These are phyloP conservation scores for Tenthredo livida DNA, from an alignment of 2,888 invertebrate genomes.

Conservation along the genomic window DNA sequence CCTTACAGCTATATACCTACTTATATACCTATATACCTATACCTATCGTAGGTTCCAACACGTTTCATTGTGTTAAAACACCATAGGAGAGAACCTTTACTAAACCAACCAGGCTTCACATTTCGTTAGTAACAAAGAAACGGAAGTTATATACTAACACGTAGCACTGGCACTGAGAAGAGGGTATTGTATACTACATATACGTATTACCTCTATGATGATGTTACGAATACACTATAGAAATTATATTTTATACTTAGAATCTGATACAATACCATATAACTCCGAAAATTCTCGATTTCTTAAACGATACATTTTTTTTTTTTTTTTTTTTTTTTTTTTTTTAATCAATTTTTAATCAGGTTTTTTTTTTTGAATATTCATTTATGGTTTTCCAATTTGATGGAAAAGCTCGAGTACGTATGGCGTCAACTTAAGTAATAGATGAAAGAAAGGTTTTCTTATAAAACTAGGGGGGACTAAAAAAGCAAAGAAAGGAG, in stretches of 20 bases:
- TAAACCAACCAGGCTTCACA: conserved; percentile 12
- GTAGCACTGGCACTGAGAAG: not conserved
- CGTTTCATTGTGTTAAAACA: conserved; percentile 7
- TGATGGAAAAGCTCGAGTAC: no score
- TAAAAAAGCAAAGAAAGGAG: not conserved
- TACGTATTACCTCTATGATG: not conserved
- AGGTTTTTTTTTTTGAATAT: no score
- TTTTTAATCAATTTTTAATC: no score
- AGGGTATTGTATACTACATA: not conserved
- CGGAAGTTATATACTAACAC: conserved; percentile 20
- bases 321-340: not conserved
- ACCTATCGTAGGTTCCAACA: no score
- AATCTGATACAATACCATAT: not conserved
- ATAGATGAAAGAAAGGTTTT: not conserved
- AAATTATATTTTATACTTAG: not conserved
- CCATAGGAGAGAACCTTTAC: not conserved
- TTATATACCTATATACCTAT: no score
- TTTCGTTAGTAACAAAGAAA: conserved; percentile 35
- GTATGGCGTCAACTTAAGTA: not conserved
- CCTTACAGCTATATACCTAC: not conserved
- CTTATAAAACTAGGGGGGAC: not conserved
- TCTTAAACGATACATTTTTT: not conserved
- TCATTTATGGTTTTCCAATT: no score
- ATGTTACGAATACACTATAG: not conserved
- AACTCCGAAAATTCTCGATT: not conserved